A percentile compares a stretch with the other conserved stretches of the same genome.
These are phyloP conservation scores for Podarcis lilfordi DNA, from an alignment of 2,797 vertebrate genomes.

Conservation along the genomic window DNA sequence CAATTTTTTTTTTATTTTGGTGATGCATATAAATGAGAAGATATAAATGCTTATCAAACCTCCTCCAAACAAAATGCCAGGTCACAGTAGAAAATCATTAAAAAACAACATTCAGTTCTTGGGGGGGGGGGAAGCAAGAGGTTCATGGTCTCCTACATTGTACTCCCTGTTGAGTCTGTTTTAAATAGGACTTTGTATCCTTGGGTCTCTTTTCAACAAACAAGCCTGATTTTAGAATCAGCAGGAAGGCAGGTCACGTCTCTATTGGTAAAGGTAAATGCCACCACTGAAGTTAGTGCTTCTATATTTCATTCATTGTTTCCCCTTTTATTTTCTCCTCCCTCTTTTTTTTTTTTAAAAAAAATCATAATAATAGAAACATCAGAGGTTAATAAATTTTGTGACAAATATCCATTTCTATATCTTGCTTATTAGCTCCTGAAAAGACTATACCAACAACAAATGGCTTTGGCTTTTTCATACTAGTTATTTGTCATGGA, in stretches of 20 bases:
- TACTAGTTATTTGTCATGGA: conserved; percentile 30
- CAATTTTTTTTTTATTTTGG: conserved; percentile 14
- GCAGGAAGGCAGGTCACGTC: conserved; percentile 3
- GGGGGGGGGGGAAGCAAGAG: neutral
- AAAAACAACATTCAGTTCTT: conserved; percentile 21
- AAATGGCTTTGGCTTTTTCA: conserved; percentile 54
- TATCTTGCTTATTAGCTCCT: conserved; percentile 59
- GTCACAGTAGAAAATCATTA: conserved; percentile 43
- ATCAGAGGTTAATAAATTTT: conserved; percentile 67
- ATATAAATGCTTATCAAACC: conserved; percentile 48
- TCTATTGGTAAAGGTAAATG: conserved; percentile 33
- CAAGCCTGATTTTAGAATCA: conserved; percentile 10
- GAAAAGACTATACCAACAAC: conserved; percentile 53
- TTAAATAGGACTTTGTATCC: neutral
- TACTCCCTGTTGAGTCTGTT: neutral
- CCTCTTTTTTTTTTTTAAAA: conserved; percentile 18
- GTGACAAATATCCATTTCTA: conserved; percentile 55
- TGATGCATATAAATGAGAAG: conserved; percentile 48
- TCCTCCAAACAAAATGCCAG: conserved; percentile 52
- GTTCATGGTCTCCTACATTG: neutral
- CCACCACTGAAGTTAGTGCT: conserved; percentile 25
- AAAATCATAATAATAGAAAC: conserved; percentile 53
- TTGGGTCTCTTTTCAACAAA: neutral
- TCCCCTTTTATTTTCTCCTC: conserved; percentile 50
- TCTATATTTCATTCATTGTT: conserved; percentile 52